These are phyloP conservation scores for Coregonus suidteri DNA, from an alignment of 2,797 vertebrate genomes.

Conservation along the genomic window DNA sequence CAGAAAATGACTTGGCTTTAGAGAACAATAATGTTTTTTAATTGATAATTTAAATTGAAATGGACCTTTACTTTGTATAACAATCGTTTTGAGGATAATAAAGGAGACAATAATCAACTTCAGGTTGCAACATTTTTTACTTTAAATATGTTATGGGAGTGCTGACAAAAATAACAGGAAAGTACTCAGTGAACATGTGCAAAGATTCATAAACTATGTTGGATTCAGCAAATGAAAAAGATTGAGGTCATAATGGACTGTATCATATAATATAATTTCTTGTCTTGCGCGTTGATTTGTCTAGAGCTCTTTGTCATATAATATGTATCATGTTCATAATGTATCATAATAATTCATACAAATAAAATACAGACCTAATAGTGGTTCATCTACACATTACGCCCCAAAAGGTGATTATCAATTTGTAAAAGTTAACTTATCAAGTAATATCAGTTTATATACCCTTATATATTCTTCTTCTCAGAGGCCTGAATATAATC, in stretches of 20 bases:
- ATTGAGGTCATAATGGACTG: slow-evolving; percentile 24
- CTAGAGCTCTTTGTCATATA: slow-evolving; percentile 41
- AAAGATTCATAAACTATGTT: slow-evolving; percentile 61
- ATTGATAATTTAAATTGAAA: too few relatives aligned
- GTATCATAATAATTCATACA: slow-evolving; percentile 59
- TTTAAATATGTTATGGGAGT: slow-evolving; percentile 64
- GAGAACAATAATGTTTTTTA: background rate
- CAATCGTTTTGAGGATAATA: background rate
- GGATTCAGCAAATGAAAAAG: slow-evolving; percentile 55
- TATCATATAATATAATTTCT: slow-evolving; percentile 40
- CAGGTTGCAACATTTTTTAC: slow-evolving; percentile 44
- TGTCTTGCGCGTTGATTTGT: slow-evolving; percentile 66
- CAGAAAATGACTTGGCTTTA: background rate
- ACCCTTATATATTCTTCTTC: slow-evolving; percentile 64
- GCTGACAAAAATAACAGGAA: slow-evolving; percentile 65
- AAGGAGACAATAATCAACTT: slow-evolving; percentile 25
- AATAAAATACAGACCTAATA: slow-evolving; percentile 53
- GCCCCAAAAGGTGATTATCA: slow-evolving; percentile 50
- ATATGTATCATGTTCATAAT: slow-evolving; percentile 38
- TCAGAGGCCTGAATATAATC: slow-evolving; percentile 69
- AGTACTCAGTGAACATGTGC: slow-evolving; percentile 65
- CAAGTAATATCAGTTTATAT: slow-evolving; percentile 61
- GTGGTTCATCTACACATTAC: slow-evolving; percentile 51
- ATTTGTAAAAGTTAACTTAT: slow-evolving; percentile 62
- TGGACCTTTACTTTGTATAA: background rate